Conservation (phyloP, 2,113 vertebrate species). For the Platichthys stellatus region DNA sequence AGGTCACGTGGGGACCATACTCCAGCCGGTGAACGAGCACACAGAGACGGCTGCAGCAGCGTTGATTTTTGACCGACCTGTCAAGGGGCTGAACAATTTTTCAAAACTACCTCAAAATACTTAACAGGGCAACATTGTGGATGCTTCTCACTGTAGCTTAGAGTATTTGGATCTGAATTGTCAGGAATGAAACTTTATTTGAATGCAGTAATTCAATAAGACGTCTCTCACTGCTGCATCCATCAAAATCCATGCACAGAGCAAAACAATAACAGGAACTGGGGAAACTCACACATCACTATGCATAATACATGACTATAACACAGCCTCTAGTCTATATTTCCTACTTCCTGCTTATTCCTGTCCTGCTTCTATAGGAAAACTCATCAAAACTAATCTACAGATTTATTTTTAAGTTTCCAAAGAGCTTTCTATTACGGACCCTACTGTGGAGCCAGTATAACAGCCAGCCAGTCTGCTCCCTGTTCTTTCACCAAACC, state of each 20-base stretch:
- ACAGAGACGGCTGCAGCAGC: slow-evolving; percentile 16
- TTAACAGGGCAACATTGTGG: neutral
- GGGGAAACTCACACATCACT: neutral
- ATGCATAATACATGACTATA: neutral
- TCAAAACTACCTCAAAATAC: neutral
- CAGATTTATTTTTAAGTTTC: neutral
- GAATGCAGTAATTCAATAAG: neutral
- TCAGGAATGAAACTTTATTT: neutral
- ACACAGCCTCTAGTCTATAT: neutral
- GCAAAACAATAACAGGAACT: neutral
- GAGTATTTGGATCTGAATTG: neutral
- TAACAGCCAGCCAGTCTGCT: neutral
- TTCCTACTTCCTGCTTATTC: neutral
- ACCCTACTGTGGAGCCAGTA: neutral
- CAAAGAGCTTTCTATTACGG: neutral
- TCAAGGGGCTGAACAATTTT: neutral
- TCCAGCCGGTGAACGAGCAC: slow-evolving; percentile 23
- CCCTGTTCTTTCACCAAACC: neutral
- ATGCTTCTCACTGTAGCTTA: neutral
- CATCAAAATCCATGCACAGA: neutral
- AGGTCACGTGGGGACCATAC: slow-evolving; percentile 39
- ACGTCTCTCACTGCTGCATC: neutral
- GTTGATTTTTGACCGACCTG: slow-evolving; percentile 24
- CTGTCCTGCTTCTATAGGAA: neutral
- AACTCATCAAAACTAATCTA: neutral